A percentile compares a stretch with the other conserved stretches of the same genome.
Conservation (phyloP, 2,888 invertebrate species). For the Argyra leucocephala region DNA sequence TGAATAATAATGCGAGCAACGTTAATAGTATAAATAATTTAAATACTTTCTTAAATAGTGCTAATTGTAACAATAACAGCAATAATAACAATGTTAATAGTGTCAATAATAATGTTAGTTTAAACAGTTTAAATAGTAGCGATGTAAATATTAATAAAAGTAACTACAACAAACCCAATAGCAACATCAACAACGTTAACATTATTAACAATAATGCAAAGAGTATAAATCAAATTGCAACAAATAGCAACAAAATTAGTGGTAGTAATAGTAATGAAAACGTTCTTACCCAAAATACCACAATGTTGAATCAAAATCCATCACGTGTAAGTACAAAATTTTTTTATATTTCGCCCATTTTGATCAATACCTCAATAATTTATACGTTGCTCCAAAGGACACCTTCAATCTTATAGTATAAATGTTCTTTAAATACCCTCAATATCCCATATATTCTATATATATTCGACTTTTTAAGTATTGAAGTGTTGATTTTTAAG, state of each 20-base stretch:
- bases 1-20: constrained; percentile 7
- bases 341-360: not conserved
- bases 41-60: too few species aligned
- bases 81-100: too few species aligned
- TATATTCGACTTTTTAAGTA: too few species aligned
- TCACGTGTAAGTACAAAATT: not conserved
- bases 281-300: not conserved
- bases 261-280: constrained; percentile 17
- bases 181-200: constrained; percentile 21
- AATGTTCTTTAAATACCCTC: too few species aligned
- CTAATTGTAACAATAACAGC: too few species aligned
- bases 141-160: constrained; percentile 20
- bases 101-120: too few species aligned
- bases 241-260: constrained; percentile 23
- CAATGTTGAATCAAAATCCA: not conserved
- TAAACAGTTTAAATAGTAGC: too few species aligned
- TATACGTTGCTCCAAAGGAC: too few species aligned
- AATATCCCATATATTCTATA: too few species aligned
- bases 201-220: constrained; percentile 20
- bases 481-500: too few species aligned
- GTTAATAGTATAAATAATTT: constrained; percentile 18
- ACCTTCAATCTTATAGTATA: too few species aligned
- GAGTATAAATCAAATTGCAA: constrained; percentile 17
- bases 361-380: too few species aligned
- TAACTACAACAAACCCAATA: constrained; percentile 18